Conservation (phyloP, 2,888 invertebrate species). For the Taenaris catops region DNA sequence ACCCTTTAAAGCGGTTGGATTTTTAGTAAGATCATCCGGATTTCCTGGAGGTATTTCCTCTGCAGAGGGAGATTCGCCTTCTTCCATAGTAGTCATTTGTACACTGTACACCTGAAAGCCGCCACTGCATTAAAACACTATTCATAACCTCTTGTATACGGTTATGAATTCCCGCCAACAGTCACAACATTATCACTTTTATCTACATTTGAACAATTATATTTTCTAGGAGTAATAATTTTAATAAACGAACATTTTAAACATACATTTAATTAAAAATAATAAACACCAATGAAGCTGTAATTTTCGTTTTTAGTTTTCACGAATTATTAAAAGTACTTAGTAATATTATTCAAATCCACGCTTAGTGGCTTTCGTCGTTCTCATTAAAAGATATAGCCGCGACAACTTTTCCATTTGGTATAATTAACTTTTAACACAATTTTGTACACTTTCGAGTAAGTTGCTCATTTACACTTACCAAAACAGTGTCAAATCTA, state of each 20-base stretch:
- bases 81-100: constrained; percentile 61
- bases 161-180: constrained; percentile 46
- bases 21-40: constrained; percentile 82
- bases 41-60: constrained; percentile 65
- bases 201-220: too few relatives aligned
- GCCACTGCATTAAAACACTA: not conserved
- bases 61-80: constrained; percentile 45
- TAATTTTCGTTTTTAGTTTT: too few relatives aligned
- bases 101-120: constrained; percentile 3
- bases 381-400: constrained; percentile 10
- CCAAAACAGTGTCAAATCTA: constrained; percentile 58
- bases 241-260: not conserved
- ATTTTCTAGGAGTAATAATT: too few relatives aligned
- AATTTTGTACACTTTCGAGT: constrained; percentile 16
- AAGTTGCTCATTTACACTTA: constrained; percentile 43
- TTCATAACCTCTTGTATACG: constrained; percentile 25
- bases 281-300: too few relatives aligned
- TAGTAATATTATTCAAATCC: constrained; percentile 25
- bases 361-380: constrained; percentile 35
- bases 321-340: too few relatives aligned
- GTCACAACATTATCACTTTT: constrained; percentile 8
- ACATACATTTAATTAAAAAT: not conserved
- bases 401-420: constrained; percentile 21
- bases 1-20: constrained; percentile 82
- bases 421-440: constrained; percentile 13